phyloP scores from a whole-genome alignment of 2,797 vertebrate genomes.

The Myripristis murdjan region DNA sequence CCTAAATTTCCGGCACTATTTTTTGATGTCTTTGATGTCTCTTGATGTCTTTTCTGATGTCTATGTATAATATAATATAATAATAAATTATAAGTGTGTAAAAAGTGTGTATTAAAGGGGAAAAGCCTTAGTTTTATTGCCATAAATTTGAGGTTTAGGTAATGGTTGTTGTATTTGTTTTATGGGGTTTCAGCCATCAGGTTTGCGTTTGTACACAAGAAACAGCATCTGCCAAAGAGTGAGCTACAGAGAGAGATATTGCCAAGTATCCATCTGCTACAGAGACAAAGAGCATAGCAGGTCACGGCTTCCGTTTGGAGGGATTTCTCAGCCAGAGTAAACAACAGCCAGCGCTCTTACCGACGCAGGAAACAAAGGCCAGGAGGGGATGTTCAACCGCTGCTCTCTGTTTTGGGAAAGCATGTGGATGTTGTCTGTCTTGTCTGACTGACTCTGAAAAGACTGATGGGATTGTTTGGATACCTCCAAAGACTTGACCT shows the following conservation, averaged over 20 bases:
- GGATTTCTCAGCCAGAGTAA: not conserved
- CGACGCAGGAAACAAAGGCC: too few species aligned
- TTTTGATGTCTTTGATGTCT: too few species aligned
- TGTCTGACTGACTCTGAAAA: not conserved
- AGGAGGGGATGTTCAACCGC: not conserved
- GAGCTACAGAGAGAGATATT: not conserved
- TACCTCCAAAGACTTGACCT: not conserved
- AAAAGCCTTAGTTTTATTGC: too few species aligned
- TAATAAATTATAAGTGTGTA: too few species aligned
- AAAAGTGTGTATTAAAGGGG: too few species aligned
- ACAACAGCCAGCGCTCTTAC: too few species aligned
- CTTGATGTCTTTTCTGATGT: too few species aligned
- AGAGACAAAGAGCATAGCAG: not conserved
- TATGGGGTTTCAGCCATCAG: not conserved
- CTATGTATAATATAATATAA: too few species aligned
- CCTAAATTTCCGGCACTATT: too few species aligned
- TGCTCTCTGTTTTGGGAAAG: not conserved
- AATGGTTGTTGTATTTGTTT: not conserved
- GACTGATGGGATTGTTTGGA: not conserved
- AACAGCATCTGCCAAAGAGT: too few species aligned
- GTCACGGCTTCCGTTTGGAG: conserved; percentile 12
- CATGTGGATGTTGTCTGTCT: not conserved
- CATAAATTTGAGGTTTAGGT: not conserved
- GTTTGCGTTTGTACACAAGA: too few species aligned
- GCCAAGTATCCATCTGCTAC: not conserved